Conservation (phyloP, 2,797 vertebrate species). For the Sebastes aleutianus region DNA sequence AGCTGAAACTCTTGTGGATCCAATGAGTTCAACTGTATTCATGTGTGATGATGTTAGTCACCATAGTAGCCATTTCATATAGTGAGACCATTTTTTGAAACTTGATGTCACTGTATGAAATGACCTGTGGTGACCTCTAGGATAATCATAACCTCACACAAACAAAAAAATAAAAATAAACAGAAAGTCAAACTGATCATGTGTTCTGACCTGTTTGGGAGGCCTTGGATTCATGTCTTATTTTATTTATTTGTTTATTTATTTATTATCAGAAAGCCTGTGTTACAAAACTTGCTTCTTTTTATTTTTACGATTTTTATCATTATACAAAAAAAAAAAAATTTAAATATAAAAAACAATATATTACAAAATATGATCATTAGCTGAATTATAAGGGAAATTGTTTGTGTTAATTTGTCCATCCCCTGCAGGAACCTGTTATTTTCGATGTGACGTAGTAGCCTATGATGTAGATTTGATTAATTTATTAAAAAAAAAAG, state of each 20-base stretch:
- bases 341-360: neutral
- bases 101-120: too few relatives aligned
- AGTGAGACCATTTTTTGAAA: too few relatives aligned
- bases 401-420: neutral
- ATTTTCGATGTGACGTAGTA: neutral
- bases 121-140: too few relatives aligned
- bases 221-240: neutral
- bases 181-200: rapidly evolving
- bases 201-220: neutral
- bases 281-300: neutral
- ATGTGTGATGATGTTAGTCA: too few relatives aligned
- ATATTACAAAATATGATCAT: neutral
- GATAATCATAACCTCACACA: too few relatives aligned
- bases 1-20: too few relatives aligned
- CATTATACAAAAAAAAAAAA: neutral
- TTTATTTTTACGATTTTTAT: neutral
- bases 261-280: neutral
- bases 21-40: too few relatives aligned
- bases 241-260: neutral
- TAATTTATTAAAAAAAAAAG: neutral
- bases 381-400: neutral
- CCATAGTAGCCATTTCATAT: rapidly evolving
- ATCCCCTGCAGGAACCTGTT: neutral
- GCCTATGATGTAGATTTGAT: neutral
- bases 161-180: neutral